Percentiles rank a stretch among this genome's conserved stretches.
Evolutionary conservation across 2,888 invertebrate species (phyloP).

Genomic region (Volucella zonaria): DNA sequence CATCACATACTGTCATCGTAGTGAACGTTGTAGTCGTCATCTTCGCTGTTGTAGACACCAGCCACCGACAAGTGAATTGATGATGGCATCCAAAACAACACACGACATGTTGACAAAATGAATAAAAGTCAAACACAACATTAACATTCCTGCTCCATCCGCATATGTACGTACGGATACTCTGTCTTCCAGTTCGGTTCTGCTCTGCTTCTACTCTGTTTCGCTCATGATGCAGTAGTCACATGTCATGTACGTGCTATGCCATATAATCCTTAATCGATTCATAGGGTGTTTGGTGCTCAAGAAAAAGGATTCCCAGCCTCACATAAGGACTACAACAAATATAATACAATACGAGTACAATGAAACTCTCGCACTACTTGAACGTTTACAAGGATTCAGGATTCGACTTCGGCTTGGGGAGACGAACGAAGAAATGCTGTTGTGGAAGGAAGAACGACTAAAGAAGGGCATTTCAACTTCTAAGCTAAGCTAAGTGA

Average conservation of each 20-base stretch:
- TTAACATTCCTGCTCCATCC: slow-evolving; percentile 59
- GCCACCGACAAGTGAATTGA: slow-evolving; percentile 71
- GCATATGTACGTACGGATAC: background rate
- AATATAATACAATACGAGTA: slow-evolving; percentile 6
- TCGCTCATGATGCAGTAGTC: slow-evolving; percentile 46
- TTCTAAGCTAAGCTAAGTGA: slow-evolving; percentile 53
- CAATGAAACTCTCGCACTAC: slow-evolving; percentile 48
- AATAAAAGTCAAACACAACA: slow-evolving; percentile 74
- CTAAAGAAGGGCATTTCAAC: background rate
- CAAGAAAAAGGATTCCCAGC: slow-evolving; percentile 8
- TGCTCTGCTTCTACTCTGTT: background rate
- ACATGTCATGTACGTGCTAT: slow-evolving; percentile 73
- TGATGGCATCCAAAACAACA: slow-evolving; percentile 73
- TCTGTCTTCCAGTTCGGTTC: slow-evolving; percentile 11
- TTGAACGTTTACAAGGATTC: slow-evolving; percentile 20
- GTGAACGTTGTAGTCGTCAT: slow-evolving; percentile 7
- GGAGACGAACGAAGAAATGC: background rate
- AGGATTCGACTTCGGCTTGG: background rate
- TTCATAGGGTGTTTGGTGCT: slow-evolving; percentile 56
- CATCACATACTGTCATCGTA: slow-evolving; percentile 56
- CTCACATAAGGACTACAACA: slow-evolving; percentile 17
- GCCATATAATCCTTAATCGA: slow-evolving; percentile 74
- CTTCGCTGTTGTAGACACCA: slow-evolving; percentile 41
- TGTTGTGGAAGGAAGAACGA: background rate
- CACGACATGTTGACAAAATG: slow-evolving; percentile 74